Conservation (phyloP, 2,888 invertebrate species). For the Hypomecis punctinalis region DNA sequence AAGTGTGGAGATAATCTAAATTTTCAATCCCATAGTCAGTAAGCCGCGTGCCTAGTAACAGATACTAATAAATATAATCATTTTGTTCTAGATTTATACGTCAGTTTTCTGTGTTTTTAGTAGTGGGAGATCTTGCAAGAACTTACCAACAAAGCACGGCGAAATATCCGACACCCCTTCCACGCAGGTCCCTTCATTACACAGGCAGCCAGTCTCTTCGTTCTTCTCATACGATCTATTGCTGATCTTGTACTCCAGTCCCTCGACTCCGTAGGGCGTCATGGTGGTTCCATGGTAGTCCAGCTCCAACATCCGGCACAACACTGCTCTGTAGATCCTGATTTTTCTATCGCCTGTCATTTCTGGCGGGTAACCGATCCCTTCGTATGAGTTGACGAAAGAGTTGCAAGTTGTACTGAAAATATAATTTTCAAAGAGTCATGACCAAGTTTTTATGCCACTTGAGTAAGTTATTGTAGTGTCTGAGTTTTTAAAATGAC, state of each 20-base stretch:
- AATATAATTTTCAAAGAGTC: slow-evolving; percentile 5
- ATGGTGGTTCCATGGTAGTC: slow-evolving; percentile 52
- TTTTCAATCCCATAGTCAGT: no score
- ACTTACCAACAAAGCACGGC: slow-evolving; percentile 89
- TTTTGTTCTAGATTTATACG: no score
- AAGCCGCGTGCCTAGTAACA: no score
- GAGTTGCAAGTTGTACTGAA: slow-evolving; percentile 87
- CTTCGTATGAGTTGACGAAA: slow-evolving; percentile 89
- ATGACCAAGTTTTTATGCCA: no score
- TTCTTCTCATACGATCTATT: slow-evolving; percentile 86
- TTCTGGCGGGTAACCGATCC: slow-evolving; percentile 87
- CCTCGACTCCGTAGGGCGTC: slow-evolving; percentile 80
- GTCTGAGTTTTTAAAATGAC: no score
- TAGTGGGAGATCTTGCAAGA: not conserved
- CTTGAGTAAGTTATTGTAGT: no score
- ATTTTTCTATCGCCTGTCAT: slow-evolving; percentile 82
- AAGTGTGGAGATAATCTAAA: no score
- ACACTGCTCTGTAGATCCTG: slow-evolving; percentile 88
- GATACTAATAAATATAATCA: no score
- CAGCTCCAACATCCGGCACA: slow-evolving; percentile 88
- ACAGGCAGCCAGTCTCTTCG: slow-evolving; percentile 87
- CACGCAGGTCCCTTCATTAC: slow-evolving; percentile 76
- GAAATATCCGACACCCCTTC: slow-evolving; percentile 88
- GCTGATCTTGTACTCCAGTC: slow-evolving; percentile 85
- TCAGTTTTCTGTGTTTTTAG: no score